Evolutionary conservation across 2,888 invertebrate species (phyloP).

Genomic region (Arge pagana): DNA sequence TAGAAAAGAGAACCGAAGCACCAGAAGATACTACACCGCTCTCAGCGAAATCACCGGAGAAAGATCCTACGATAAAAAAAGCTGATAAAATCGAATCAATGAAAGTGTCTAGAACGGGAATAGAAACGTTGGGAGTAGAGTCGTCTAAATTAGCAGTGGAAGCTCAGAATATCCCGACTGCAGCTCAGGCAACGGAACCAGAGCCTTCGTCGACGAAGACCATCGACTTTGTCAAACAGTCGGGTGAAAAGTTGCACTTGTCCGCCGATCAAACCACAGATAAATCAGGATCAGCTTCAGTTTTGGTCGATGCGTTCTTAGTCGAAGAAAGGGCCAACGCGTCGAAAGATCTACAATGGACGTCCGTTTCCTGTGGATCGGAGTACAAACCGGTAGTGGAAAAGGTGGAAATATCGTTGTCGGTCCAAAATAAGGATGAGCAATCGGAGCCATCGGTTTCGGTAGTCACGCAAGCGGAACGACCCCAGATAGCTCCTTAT

Average conservation of each 20-base stretch:
- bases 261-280: slow-evolving; percentile 6
- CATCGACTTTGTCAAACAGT: slow-evolving; percentile 26
- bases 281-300: slow-evolving; percentile 3
- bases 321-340: slow-evolving; percentile 9
- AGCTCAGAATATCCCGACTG: slow-evolving; percentile 22
- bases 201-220: not conserved
- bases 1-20: slow-evolving; percentile 29
- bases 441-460: slow-evolving; percentile 40
- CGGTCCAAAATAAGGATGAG: slow-evolving; percentile 42
- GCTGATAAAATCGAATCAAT: slow-evolving; percentile 36
- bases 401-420: slow-evolving; percentile 49
- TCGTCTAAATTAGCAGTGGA: slow-evolving; percentile 11
- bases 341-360: slow-evolving; percentile 1
- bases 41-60: slow-evolving; percentile 11
- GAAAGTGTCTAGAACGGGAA: slow-evolving; percentile 53
- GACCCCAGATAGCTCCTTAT: slow-evolving; percentile 36
- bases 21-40: slow-evolving; percentile 10
- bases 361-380: slow-evolving; percentile 9
- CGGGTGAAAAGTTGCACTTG: slow-evolving; percentile 13
- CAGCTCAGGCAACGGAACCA: slow-evolving; percentile 26
- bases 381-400: slow-evolving; percentile 35
- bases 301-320: slow-evolving; percentile 13
- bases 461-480: slow-evolving; percentile 44
- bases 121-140: slow-evolving; percentile 43
- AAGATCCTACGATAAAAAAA: slow-evolving; percentile 12